Conservation (phyloP, 30 jellyfish, hydroid and myxozoan species). For the Pelagia noctiluca region DNA sequence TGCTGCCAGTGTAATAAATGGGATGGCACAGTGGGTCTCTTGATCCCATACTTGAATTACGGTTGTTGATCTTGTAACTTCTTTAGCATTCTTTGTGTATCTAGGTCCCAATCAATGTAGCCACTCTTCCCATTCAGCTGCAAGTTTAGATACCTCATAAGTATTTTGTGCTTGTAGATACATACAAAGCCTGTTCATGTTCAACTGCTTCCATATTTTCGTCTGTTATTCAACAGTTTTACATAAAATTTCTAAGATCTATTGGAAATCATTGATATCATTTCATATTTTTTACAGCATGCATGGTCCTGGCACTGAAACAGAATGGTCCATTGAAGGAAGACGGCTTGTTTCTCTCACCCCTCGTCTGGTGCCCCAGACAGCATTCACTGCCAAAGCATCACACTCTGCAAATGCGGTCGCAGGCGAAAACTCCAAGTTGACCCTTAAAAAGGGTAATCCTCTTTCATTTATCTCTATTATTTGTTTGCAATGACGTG, state of each 20-base stretch:
- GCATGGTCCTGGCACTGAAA: slow-evolving; percentile 87
- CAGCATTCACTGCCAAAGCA: slow-evolving; percentile 97
- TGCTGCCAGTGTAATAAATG: no score
- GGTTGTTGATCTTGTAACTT: no score
- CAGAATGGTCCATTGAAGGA: slow-evolving; percentile 95
- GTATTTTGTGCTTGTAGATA: no score
- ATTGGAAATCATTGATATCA: neutral
- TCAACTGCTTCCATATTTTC: neutral
- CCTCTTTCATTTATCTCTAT: neutral
- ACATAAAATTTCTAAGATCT: neutral
- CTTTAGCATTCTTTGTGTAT: no score
- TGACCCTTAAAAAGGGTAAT: slow-evolving; percentile 77
- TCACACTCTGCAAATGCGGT: slow-evolving; percentile 89
- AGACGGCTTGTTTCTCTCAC: slow-evolving; percentile 86
- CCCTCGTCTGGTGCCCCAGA: slow-evolving; percentile 98
- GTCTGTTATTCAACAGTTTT: neutral
- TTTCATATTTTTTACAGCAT: slow-evolving; percentile 52
- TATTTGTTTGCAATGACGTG: no score
- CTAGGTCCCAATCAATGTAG: no score
- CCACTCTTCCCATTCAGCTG: no score
- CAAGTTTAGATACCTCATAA: no score
- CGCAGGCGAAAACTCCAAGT: slow-evolving; percentile 69
- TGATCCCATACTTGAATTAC: no score
- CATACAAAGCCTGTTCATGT: no score
- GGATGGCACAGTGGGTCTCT: no score